Percentiles rank a stretch among this genome's conserved stretches.
These are phyloP conservation scores for Bimastos eiseni DNA, from an alignment of 2,888 invertebrate genomes.

Conservation along the genomic window DNA sequence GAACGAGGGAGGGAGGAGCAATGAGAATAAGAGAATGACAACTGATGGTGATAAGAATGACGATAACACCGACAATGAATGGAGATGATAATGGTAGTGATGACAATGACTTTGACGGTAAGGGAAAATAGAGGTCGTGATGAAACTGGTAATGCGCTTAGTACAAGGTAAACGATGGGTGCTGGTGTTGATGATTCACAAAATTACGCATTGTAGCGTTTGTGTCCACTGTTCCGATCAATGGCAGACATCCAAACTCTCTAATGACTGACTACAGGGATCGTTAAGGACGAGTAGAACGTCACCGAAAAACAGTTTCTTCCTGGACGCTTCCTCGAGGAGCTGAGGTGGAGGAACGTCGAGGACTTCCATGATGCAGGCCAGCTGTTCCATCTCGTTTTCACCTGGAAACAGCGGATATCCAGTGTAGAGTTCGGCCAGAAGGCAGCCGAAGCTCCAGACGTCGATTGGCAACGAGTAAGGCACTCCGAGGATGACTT, in stretches of 20 bases:
- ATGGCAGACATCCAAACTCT: neutral
- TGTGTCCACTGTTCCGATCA: neutral
- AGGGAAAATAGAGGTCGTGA: no score
- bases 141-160: no score
- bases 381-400: constrained; percentile 92
- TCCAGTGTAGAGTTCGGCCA: constrained; percentile 90
- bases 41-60: no score
- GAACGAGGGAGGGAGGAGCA: no score
- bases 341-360: constrained; percentile 88
- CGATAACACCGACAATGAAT: no score
- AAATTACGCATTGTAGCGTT: neutral
- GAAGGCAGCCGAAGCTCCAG: constrained; percentile 96
- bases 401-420: constrained; percentile 94
- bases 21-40: no score
- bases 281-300: neutral
- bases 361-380: constrained; percentile 93
- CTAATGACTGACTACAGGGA: constrained; percentile 42
- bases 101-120: no score
- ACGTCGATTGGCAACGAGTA: constrained; percentile 94
- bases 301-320: constrained; percentile 60
- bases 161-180: no score
- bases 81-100: no score
- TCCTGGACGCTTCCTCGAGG: constrained; percentile 76
- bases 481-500: constrained; percentile 85
- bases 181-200: neutral